Evolutionary conservation across 2,113 vertebrate species (phyloP), one percentile per base, ranked within the genome.

Genomic region (Lates calcarifer): DNA sequence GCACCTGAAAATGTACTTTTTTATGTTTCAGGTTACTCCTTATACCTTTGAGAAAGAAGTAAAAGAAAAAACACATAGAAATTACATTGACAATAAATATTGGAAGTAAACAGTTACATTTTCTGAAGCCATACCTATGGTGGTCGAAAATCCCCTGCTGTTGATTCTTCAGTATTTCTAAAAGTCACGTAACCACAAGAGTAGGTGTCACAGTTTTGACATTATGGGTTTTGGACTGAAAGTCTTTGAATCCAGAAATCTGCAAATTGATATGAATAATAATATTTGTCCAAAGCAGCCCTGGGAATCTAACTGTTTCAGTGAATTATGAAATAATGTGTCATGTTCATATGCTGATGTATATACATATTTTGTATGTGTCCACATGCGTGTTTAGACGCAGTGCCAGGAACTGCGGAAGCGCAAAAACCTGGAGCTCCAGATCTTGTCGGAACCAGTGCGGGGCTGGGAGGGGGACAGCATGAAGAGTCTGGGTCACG

Each of bases 351-450:
- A 33, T 18, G 41, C 29, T 69, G 11, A 45, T 76, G 3, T 2
- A 6, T 63, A 10, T 39, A 8, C 70, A 15, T 80, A 28, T 81
- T 33, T 81, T n/a, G n/a, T 56, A 4, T 64, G 14, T 70, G 17
- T 77, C n/a, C 64, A 8, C 8, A 12, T 53, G 35, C 20, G 4
- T 61, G 11, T 79, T 65, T 81, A 99, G 98, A 92, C 87, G 0
- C 98, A 98, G 15, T 98, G 97, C 85, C 97, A 99, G 89, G 98
- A 99, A 49, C 90, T 98, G 88, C 96, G 98, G 41, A 99, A 97
- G 90, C 95, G 97, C 62, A 99, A 98, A 77, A 97, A 98, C 67
- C 94, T 99, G 24, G 98, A 99, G 79, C 91, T 99, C 58, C 98
- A 99, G 94, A 98, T 99, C 84, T 94, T 99, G 84, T 99, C 97